phyloP scores from a whole-genome alignment of 2,797 vertebrate species.

The Oryzias sinensis region DNA sequence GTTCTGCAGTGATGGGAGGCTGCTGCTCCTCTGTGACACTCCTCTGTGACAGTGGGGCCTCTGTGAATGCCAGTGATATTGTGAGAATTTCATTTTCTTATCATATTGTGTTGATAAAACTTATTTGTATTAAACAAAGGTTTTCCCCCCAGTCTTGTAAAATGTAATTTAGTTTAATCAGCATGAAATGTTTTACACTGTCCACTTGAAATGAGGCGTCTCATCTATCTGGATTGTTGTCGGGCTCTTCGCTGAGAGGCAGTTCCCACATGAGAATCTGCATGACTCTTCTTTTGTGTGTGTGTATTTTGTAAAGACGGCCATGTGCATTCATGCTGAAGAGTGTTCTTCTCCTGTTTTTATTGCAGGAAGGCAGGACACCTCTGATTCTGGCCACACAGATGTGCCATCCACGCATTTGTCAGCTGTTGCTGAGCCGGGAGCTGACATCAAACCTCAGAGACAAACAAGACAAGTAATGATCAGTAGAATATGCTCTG shows the following conservation, averaged over 20 bases:
- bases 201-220: too few relatives aligned
- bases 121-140: too few relatives aligned
- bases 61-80: slow-evolving; percentile 87
- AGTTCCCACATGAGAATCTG: too few relatives aligned
- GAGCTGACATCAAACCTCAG: slow-evolving; percentile 85
- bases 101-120: slow-evolving; percentile 1
- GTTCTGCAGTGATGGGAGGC: slow-evolving; percentile 88
- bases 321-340: slow-evolving; percentile 4
- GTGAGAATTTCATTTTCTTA: slow-evolving; percentile 74
- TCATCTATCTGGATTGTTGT: too few relatives aligned
- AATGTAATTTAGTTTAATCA: too few relatives aligned
- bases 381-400: slow-evolving; percentile 94
- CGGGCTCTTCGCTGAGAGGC: too few relatives aligned
- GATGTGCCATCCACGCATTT: slow-evolving; percentile 91
- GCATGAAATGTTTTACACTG: too few relatives aligned
- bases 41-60: slow-evolving; percentile 90
- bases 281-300: slow-evolving; percentile 1
- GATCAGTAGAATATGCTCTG: neutral
- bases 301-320: neutral
- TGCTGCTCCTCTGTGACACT: slow-evolving; percentile 92
- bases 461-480: slow-evolving; percentile 95
- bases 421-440: slow-evolving; percentile 89
- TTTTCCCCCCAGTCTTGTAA: too few relatives aligned
- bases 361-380: slow-evolving; percentile 87
- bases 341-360: neutral